Conservation (phyloP, 2,888 invertebrate genomes). For the Sepioteuthis lessoniana region DNA sequence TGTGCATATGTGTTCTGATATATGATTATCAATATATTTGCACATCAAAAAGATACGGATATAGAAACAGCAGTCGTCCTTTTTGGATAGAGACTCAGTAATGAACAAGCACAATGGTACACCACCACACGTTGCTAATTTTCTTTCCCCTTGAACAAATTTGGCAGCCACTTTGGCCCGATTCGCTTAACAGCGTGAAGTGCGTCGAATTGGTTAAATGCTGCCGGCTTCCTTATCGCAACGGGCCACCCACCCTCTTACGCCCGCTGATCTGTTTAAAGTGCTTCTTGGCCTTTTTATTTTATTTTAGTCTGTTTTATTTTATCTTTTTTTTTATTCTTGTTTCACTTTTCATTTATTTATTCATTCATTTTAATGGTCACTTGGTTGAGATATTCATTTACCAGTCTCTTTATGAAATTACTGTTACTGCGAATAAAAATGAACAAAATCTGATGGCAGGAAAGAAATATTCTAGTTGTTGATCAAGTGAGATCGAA, state of each 20-base stretch:
- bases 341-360: too few species aligned
- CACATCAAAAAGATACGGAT: not conserved
- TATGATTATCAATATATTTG: not conserved
- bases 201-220: not conserved
- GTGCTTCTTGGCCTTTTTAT: not conserved
- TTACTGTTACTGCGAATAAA: too few species aligned
- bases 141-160: not conserved
- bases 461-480: too few species aligned
- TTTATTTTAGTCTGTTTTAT: too few species aligned
- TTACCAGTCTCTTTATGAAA: not conserved
- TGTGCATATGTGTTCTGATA: not conserved
- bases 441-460: too few species aligned
- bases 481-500: too few species aligned
- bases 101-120: not conserved
- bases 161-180: conserved; percentile 1
- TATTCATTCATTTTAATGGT: too few species aligned
- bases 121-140: not conserved
- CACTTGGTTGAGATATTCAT: not conserved
- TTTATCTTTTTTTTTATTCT: too few species aligned
- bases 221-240: not conserved
- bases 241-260: not conserved
- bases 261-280: conserved; percentile 12
- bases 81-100: not conserved
- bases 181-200: not conserved
- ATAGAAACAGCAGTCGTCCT: not conserved